Base-by-base conservation (phyloP, 2,113 vertebrate species). In the Eira barbara region DNA sequence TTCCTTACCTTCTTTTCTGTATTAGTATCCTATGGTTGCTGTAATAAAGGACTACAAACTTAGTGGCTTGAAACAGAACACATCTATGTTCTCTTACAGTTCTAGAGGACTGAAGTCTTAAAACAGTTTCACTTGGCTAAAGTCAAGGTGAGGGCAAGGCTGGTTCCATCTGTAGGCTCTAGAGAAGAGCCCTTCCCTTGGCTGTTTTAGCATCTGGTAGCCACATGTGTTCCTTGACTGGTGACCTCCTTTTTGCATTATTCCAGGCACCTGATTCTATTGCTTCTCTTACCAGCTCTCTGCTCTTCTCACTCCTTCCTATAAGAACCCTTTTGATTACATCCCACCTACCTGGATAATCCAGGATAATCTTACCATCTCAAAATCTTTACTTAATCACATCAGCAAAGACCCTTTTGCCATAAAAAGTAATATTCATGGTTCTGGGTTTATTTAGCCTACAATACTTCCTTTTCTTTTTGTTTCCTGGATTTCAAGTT, bases 191-290 rank as follows among this genome's bases (percentile, higher is more conserved):
- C 4, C 20, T 59, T 52, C n/a, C 21, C 14, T 52, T 39, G 7
- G 8, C 3, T 18, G 34, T 57, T 4, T 49, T n/a, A 25, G 10
- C 17, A 31, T 4, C 8, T 69, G 21, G 39, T 67, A 27, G 7
- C 1, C 10, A 18, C 13, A 1, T 83, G 4, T 3, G 9, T 15
- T 36, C 12, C 12, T 78, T 83, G 15, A 29, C 1, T 63, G 7
- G 1, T n/a, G 3, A 29, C 31, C 4, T 1, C 0, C 7, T 39
- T 8, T 9, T 57, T 18, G 4, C 0, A 4, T 69, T 20, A n/a
- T 3, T 57, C 11, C 42, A 69, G 23, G 3, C 31, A 39, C 34
- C 83, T 39, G 11, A 25, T 63, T 29, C 8, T 6, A 1, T 23
- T 34, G 23, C 1, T 52, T 93, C 31, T 47, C 27, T 27, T 39